Evolutionary conservation across 2,113 vertebrate species (phyloP).

Genomic region (Callaeas wilsoni): DNA sequence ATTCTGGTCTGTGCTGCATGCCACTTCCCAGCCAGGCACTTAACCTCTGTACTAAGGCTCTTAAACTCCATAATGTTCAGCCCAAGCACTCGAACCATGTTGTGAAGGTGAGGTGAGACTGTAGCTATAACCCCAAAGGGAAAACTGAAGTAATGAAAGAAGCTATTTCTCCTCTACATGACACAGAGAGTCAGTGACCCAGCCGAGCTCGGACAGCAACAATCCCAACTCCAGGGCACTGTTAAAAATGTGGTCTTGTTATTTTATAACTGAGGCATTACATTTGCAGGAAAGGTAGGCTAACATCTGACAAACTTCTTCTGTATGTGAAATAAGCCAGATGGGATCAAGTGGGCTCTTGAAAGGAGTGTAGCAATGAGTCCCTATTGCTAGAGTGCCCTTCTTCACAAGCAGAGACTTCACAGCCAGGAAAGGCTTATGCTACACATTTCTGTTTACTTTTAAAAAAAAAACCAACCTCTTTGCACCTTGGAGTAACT

Average conservation of each 20-base stretch:
- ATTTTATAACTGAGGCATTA: background rate
- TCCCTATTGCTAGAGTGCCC: background rate
- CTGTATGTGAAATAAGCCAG: background rate
- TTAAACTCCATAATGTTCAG: background rate
- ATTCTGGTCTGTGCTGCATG: background rate
- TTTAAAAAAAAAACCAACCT: background rate
- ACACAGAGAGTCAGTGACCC: background rate
- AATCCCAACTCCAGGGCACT: background rate
- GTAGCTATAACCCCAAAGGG: background rate
- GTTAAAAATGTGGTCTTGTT: background rate
- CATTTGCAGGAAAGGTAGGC: background rate
- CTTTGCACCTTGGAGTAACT: background rate
- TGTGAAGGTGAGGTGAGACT: background rate
- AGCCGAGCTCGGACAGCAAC: background rate
- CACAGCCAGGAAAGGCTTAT: background rate
- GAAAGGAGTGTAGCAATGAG: background rate
- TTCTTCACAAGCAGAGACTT: background rate
- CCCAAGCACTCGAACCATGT: background rate
- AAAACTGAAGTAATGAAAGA: background rate
- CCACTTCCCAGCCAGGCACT: background rate
- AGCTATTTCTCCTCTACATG: background rate
- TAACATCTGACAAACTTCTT: background rate
- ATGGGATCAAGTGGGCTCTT: background rate
- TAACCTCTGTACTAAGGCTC: background rate
- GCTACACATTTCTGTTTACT: background rate